These are phyloP conservation scores for Drosophila suboccidentalis DNA, from an alignment of 2,888 invertebrate species.

Conservation along the genomic window DNA sequence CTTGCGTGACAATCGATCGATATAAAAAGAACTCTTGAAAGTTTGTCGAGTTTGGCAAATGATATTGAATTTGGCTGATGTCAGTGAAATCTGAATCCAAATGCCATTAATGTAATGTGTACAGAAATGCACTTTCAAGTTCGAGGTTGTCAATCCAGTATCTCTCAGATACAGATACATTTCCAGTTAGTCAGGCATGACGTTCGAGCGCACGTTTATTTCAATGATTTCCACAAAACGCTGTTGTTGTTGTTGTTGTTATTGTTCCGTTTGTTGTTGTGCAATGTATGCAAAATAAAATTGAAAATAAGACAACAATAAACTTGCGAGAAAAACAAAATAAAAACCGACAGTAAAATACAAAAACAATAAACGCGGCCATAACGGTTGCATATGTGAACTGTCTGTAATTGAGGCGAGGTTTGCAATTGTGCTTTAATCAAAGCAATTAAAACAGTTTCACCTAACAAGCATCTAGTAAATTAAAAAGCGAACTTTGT, in stretches of 20 bases:
- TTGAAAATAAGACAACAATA: not conserved
- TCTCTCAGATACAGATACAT: slow-evolving; percentile 21
- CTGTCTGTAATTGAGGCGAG: slow-evolving; percentile 44
- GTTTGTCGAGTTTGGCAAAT: slow-evolving; percentile 2
- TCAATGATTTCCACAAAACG: slow-evolving; percentile 40
- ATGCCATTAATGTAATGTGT: slow-evolving; percentile 1
- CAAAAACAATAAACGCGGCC: slow-evolving; percentile 33
- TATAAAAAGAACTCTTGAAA: slow-evolving; percentile 17
- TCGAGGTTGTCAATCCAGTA: slow-evolving; percentile 27
- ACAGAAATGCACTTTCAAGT: slow-evolving; percentile 43
- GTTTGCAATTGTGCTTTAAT: slow-evolving; percentile 49
- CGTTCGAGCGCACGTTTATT: slow-evolving; percentile 30
- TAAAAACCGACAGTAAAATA: slow-evolving; percentile 14
- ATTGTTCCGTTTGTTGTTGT: slow-evolving; percentile 7
- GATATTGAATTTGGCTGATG: slow-evolving; percentile 21
- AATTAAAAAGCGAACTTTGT: slow-evolving; percentile 11
- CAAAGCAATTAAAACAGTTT: slow-evolving; percentile 55
- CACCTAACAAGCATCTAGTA: slow-evolving; percentile 14
- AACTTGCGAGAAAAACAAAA: not conserved
- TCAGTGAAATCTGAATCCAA: slow-evolving; percentile 24
- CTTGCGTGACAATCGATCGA: slow-evolving; percentile 33
- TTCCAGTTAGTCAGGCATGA: slow-evolving; percentile 52
- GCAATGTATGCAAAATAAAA: slow-evolving; percentile 38
- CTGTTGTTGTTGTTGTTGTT: slow-evolving; percentile 19
- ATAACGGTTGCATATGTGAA: slow-evolving; percentile 27